phyloP scores from a whole-genome alignment of 1,140 invertebrate species.

The Lethrus apterus region DNA sequence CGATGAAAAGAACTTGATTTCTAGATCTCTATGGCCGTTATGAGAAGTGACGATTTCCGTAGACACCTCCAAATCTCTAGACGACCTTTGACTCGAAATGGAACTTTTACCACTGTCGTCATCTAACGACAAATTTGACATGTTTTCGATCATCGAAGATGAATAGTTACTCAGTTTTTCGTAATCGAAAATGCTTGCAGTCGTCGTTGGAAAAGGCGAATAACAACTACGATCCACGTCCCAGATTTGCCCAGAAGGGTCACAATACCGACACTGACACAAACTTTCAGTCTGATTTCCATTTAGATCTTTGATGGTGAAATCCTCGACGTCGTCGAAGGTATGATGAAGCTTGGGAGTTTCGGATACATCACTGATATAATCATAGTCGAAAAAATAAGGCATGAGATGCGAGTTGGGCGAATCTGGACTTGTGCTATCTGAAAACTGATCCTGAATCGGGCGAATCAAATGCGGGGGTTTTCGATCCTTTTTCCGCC shows the following conservation, averaged over 20 bases:
- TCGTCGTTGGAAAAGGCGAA: conserved; percentile 44
- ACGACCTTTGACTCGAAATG: conserved; percentile 37
- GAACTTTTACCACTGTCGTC: conserved; percentile 18
- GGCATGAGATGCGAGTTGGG: conserved; percentile 1
- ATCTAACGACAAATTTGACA: conserved; percentile 25
- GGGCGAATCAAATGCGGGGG: conserved; percentile 38
- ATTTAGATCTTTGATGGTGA: conserved; percentile 33
- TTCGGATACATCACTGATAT: conserved; percentile 25
- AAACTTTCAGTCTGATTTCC: conserved; percentile 39
- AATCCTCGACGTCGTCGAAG: conserved; percentile 42
- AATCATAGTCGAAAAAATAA: not conserved
- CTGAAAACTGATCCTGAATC: conserved; percentile 39
- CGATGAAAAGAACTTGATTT: conserved; percentile 62
- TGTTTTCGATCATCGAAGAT: conserved; percentile 11
- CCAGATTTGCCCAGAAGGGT: conserved; percentile 70
- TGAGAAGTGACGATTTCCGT: conserved; percentile 70
- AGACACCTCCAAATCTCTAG: conserved; percentile 55
- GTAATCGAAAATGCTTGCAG: conserved; percentile 20
- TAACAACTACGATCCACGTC: conserved; percentile 53
- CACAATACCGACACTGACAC: conserved; percentile 75
- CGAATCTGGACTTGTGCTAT: conserved; percentile 41
- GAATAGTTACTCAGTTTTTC: too few relatives aligned
- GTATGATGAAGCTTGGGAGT: conserved; percentile 36
- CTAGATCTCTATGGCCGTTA: conserved; percentile 67
- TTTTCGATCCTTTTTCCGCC: conserved; percentile 82